These are phyloP conservation scores for Euzetes globulus DNA, from an alignment of 2,888 invertebrate species.

Conservation along the genomic window DNA sequence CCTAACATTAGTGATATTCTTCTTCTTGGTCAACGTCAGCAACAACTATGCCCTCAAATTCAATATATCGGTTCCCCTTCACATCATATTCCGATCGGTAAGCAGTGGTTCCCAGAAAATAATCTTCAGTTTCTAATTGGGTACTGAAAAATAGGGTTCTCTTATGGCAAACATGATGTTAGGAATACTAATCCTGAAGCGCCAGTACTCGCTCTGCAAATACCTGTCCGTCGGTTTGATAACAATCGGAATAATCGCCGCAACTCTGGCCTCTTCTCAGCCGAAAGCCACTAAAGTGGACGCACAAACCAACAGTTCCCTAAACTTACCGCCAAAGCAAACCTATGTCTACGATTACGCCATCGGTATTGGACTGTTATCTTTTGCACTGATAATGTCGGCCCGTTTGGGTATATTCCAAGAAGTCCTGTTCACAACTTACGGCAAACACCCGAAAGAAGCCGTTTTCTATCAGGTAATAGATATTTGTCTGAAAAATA, in stretches of 20 bases:
- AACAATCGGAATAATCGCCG: conserved; percentile 72
- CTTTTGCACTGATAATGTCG: conserved; percentile 79
- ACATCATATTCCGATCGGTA: conserved; percentile 95
- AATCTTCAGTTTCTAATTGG: neutral
- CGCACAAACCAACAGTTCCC: too few species aligned
- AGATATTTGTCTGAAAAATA: neutral
- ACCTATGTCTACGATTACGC: conserved; percentile 12
- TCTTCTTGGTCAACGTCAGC: conserved; percentile 72
- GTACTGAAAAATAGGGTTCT: conserved; percentile 56
- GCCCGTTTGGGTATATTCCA: conserved; percentile 94
- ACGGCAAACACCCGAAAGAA: conserved; percentile 52
- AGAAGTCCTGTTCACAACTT: conserved; percentile 66
- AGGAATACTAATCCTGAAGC: conserved; percentile 64
- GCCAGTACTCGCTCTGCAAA: conserved; percentile 69
- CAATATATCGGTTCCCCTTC: conserved; percentile 93
- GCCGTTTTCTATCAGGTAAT: conserved; percentile 70
- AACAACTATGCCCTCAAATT: conserved; percentile 89
- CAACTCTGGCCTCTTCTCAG: neutral
- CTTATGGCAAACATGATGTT: conserved; percentile 84
- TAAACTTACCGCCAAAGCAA: neutral
- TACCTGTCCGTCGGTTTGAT: conserved; percentile 88
- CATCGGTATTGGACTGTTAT: conserved; percentile 66
- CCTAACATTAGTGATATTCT: conserved; percentile 70
- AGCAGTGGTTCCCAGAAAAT: conserved; percentile 44
- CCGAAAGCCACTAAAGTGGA: too few species aligned